Evolutionary conservation across 2,888 invertebrate genomes (phyloP).

Genomic region (Lepidochrysops patricia): DNA sequence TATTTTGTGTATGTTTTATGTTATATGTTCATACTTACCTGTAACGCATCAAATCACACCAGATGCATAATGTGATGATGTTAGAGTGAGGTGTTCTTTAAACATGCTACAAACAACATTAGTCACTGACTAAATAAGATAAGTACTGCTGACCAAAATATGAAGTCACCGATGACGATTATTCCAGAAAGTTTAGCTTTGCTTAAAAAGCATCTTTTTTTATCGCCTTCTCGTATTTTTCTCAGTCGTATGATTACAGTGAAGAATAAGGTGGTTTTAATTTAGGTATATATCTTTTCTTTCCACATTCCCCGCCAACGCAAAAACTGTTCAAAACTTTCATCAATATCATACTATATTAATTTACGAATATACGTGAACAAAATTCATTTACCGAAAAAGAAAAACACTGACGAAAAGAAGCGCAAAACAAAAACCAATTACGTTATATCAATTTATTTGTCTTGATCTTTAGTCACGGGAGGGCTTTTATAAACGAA

Average conservation of each 20-base stretch:
- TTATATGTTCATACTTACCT: no score
- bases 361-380: neutral
- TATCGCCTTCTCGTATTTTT: no score
- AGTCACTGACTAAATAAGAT: neutral
- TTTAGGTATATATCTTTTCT: no score
- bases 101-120: neutral
- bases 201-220: no score
- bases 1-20: no score
- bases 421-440: constrained; percentile 4
- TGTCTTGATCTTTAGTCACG: constrained; percentile 3
- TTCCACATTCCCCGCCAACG: no score
- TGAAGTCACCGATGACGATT: neutral
- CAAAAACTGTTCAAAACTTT: neutral
- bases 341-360: neutral
- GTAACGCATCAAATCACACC: no score
- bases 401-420: constrained; percentile 1
- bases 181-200: neutral
- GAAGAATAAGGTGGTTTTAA: no score
- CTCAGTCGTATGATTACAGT: no score
- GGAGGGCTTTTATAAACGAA: neutral
- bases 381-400: neutral
- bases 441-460: constrained; percentile 7
- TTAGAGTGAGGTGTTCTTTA: neutral
- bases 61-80: no score
- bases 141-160: neutral